A percentile compares a stretch with the other conserved stretches of the same genome.
These are phyloP conservation scores for Picus viridis DNA, from an alignment of 2,797 vertebrate genomes.

Conservation along the genomic window DNA sequence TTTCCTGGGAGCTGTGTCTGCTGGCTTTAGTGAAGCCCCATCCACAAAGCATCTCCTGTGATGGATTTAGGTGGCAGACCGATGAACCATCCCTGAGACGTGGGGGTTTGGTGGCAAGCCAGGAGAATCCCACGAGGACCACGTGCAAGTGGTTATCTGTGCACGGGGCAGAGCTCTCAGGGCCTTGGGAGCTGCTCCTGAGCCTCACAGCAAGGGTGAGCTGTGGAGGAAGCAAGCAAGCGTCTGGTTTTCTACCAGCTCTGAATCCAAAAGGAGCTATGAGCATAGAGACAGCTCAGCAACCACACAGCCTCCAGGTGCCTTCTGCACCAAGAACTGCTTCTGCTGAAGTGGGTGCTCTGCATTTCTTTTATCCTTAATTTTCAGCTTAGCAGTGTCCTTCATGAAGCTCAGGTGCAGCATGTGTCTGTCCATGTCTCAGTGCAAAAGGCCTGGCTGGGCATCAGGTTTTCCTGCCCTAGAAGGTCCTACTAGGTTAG, in stretches of 20 bases:
- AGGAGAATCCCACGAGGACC: neutral
- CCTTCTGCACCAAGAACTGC: neutral
- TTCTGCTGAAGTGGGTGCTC: neutral
- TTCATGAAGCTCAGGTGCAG: neutral
- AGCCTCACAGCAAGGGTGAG: neutral
- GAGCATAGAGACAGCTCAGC: neutral
- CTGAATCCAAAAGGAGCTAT: neutral
- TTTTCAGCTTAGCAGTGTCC: neutral
- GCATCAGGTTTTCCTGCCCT: fast-evolving
- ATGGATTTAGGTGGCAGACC: neutral
- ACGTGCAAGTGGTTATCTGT: fast-evolving
- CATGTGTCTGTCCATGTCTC: neutral
- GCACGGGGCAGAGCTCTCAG: fast-evolving
- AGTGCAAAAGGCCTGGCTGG: neutral
- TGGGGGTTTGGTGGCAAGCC: neutral
- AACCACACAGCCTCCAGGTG: neutral
- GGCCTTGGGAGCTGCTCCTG: neutral
- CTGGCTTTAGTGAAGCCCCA: neutral
- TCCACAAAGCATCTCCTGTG: neutral
- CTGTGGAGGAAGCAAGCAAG: neutral
- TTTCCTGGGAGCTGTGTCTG: neutral
- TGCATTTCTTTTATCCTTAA: neutral
- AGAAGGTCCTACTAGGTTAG: neutral
- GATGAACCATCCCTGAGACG: fast-evolving
- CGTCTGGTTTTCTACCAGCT: conserved; percentile 11